These are phyloP conservation scores for Urocyon cinereoargenteus DNA, from an alignment of 2,797 vertebrate genomes.

Conservation along the genomic window DNA sequence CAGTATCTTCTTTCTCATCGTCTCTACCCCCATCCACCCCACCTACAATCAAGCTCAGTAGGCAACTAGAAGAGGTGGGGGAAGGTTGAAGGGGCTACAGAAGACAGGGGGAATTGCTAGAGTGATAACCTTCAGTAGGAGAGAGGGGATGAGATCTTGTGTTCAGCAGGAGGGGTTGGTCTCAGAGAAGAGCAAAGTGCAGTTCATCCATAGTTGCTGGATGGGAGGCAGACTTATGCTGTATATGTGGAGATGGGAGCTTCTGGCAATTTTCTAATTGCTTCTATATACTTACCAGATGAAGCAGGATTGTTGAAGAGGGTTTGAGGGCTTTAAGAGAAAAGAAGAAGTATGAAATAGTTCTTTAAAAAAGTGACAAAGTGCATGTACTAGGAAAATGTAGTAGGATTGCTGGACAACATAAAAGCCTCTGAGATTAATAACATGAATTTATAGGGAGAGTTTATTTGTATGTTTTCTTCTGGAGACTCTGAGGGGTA, in stretches of 20 bases:
- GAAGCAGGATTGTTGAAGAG: background rate
- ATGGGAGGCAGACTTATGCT: background rate
- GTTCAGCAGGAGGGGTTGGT: background rate
- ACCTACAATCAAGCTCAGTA: background rate
- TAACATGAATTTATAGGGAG: background rate
- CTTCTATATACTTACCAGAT: background rate
- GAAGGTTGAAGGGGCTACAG: background rate
- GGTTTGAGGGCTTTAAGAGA: background rate
- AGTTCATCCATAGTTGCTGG: background rate
- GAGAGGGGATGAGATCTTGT: background rate
- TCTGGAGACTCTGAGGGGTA: background rate
- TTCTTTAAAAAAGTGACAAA: background rate
- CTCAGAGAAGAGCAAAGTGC: background rate
- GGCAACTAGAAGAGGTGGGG: background rate
- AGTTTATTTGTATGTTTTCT: background rate
- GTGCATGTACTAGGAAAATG: background rate
- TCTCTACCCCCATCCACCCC: background rate
- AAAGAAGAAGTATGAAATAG: background rate
- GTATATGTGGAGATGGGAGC: background rate
- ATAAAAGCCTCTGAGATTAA: background rate
- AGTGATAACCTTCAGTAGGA: background rate
- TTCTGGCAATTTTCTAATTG: background rate
- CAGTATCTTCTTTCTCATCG: background rate
- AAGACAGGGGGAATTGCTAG: background rate
- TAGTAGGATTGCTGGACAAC: background rate